These are phyloP conservation scores for Botrylloides violaceus DNA, from an alignment of 23 tunicate species.

Conservation along the genomic window DNA sequence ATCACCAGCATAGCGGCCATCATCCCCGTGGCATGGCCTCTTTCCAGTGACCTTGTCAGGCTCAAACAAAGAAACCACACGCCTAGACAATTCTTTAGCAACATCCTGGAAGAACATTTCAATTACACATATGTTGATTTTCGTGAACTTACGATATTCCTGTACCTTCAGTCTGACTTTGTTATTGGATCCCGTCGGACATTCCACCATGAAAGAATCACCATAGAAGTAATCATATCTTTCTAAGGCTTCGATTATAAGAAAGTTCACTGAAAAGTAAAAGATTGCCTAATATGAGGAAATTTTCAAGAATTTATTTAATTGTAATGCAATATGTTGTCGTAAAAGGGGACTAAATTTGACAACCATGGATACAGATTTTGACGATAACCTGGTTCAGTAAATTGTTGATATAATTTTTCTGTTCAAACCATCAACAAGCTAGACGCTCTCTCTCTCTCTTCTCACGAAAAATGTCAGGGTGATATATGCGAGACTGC, in stretches of 20 bases:
- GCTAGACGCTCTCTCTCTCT: too few species aligned
- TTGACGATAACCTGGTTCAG: too few species aligned
- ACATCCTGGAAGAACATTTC: slow-evolving; percentile 42
- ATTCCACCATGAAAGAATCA: slow-evolving; percentile 61
- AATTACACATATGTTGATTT: too few species aligned
- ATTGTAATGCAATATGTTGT: too few species aligned
- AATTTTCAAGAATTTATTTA: background rate
- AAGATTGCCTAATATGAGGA: background rate
- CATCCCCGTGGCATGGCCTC: slow-evolving; percentile 83
- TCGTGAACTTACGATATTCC: background rate
- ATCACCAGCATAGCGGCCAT: slow-evolving; percentile 48
- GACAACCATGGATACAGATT: too few species aligned
- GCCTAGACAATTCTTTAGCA: slow-evolving; percentile 67
- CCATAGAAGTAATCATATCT: slow-evolving; percentile 91
- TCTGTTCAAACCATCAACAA: too few species aligned
- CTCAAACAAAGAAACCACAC: slow-evolving; percentile 80
- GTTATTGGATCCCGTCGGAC: slow-evolving; percentile 88
- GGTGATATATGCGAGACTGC: too few species aligned
- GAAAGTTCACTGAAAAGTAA: slow-evolving; percentile 52
- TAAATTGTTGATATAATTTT: too few species aligned
- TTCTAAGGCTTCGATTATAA: slow-evolving; percentile 88
- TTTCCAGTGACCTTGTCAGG: slow-evolving; percentile 59
- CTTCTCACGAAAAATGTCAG: too few species aligned
- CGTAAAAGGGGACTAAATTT: too few species aligned
- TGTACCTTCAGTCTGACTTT: slow-evolving; percentile 55